phyloP scores from a whole-genome alignment of 1,140 invertebrate species.

The Drosophila carrolli region DNA sequence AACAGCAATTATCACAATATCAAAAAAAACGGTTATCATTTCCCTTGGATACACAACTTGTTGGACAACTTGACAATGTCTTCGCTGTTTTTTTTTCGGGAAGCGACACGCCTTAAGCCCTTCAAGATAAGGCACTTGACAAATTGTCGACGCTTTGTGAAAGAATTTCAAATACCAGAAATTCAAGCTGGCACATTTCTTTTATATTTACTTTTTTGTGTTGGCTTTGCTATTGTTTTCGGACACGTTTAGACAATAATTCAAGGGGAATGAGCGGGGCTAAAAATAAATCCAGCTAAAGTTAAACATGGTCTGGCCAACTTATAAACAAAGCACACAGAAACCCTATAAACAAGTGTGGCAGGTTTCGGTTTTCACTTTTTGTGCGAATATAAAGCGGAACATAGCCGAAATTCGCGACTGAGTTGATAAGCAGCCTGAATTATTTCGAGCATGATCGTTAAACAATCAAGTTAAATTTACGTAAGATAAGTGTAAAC shows the following conservation, averaged over 20 bases:
- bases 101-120: slow-evolving; percentile 25
- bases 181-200: slow-evolving; percentile 58
- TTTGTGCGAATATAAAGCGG: slow-evolving; percentile 14
- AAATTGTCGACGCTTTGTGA: slow-evolving; percentile 11
- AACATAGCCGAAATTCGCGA: slow-evolving; percentile 13
- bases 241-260: slow-evolving; percentile 64
- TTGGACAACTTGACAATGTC: slow-evolving; percentile 25
- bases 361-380: slow-evolving; percentile 51
- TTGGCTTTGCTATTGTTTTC: slow-evolving; percentile 40
- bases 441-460: neutral
- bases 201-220: slow-evolving; percentile 57
- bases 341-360: slow-evolving; percentile 66
- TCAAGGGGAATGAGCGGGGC: slow-evolving; percentile 63
- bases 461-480: neutral
- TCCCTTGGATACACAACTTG: slow-evolving; percentile 24
- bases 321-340: slow-evolving; percentile 53
- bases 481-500: too few relatives aligned
- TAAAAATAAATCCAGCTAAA: slow-evolving; percentile 65
- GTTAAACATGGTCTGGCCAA: slow-evolving; percentile 59
- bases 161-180: slow-evolving; percentile 16
- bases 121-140: slow-evolving; percentile 25
- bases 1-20: slow-evolving; percentile 22
- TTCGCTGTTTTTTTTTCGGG: slow-evolving; percentile 9
- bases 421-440: slow-evolving; percentile 13
- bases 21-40: slow-evolving; percentile 19